Base-by-base conservation (phyloP, 1,140 invertebrate genomes). In the Drosophila ficusphila region DNA sequence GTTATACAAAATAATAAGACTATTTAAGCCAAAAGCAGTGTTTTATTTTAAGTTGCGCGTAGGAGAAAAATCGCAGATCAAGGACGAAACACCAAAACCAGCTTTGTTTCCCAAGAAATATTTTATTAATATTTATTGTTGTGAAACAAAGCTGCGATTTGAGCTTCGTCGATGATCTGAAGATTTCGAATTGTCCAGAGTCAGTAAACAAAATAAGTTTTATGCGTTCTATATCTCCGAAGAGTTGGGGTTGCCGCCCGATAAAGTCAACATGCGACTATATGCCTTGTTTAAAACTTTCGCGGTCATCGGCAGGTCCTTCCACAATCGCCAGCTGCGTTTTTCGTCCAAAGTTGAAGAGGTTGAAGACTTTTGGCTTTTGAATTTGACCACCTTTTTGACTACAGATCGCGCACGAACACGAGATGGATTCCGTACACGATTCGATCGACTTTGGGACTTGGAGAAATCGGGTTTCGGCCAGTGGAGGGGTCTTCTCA, bases 401-500 rank as follows among this genome's bases (percentile, higher is more conserved):
- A 23, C 7, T 0, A 16, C 31, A 0, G 57, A 16, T 1, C 19
- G 48, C 0, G 46, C 19, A 1, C 61, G 27, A 54, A 9, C 2
- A 0, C 60, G 29, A 0, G 18, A 3, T 1, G 38, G 16, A 2
- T 31, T 42, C 3, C 31, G 52, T 1, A 19, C 27, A 4, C 29
- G 39, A 1, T 25, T 25, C 4, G 6, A 2, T 3, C 42, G 56
- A 25, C 7, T 12, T 14, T 7, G 36, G 6, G 11, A 3, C 39
- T 54, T 57, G 5, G 72, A 54, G 7, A 5, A 36, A 4, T 76
- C 71, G 2, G 16, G 46, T 11, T 81, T 85, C 44, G 81, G 81
- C 81, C 81, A 85, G 27, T 85, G 81, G 12, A 85, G 34, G 0
- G 81, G 81, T 6, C 71, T 54, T 3, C 76, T 48, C 16, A 46